These are phyloP conservation scores for Halcyon leucocephala DNA, from an alignment of 2,797 vertebrate species.

Conservation along the genomic window DNA sequence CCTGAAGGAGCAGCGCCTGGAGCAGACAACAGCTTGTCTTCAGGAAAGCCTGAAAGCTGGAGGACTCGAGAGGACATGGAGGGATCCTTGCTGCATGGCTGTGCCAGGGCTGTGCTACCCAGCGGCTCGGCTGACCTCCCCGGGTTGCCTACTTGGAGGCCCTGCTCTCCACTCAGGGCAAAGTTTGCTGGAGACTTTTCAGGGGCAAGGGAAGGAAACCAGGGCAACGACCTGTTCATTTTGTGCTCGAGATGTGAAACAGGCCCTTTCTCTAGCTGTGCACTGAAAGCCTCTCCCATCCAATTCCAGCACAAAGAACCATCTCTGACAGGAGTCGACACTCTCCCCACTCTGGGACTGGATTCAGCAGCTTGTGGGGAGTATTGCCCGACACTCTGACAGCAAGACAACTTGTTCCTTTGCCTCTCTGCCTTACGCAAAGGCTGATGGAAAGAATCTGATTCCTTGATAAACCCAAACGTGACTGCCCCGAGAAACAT, in stretches of 20 bases:
- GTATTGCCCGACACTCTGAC: background rate
- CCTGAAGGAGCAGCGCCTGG: background rate
- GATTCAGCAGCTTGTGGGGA: background rate
- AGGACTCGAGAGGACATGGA: background rate
- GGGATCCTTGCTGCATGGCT: background rate
- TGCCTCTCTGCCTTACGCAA: background rate
- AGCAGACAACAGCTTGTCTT: background rate
- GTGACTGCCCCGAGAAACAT: background rate
- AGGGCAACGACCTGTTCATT: background rate
- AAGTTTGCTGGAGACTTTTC: background rate
- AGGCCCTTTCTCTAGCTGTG: background rate
- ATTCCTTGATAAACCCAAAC: background rate
- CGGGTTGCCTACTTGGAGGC: background rate
- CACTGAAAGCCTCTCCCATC: background rate
- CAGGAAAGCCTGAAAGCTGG: background rate
- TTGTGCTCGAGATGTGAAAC: background rate
- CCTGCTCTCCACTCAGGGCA: background rate
- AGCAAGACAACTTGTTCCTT: background rate
- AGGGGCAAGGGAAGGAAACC: background rate
- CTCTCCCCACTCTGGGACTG: background rate
- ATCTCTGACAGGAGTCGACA: background rate
- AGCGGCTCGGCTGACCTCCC: background rate
- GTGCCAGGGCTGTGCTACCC: background rate
- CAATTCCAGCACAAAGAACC: background rate
- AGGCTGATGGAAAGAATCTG: background rate